A percentile compares a stretch with the other conserved stretches of the same genome.
Evolutionary conservation across 2,888 invertebrate genomes (phyloP).

Genomic region (Cerastoderma edule): DNA sequence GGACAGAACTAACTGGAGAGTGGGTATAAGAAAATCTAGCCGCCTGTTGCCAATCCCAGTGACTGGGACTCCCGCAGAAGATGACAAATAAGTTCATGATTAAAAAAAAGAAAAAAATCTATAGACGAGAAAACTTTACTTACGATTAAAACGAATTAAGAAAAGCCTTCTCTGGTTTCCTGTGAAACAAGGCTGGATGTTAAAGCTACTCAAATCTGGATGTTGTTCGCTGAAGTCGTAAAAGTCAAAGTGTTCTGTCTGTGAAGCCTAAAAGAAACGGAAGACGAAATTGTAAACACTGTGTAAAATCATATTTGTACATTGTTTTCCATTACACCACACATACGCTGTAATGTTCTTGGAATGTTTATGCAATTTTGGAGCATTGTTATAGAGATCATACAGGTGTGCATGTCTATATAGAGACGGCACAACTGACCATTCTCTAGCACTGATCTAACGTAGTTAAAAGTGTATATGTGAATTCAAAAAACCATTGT

Average conservation of each 20-base stretch:
- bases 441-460: neutral
- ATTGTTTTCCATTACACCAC: no score
- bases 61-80: no score
- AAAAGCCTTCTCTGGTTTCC: constrained; percentile 63
- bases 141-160: constrained; percentile 65
- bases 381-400: neutral
- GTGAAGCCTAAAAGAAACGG: constrained; percentile 36
- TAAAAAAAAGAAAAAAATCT: neutral
- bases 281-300: neutral
- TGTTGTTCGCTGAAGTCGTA: constrained; percentile 74
- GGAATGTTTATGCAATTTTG: neutral
- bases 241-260: constrained; percentile 62
- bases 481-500: no score
- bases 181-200: constrained; percentile 71
- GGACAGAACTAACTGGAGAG: no score
- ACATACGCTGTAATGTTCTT: no score
- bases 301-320: no score
- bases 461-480: no score
- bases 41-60: no score
- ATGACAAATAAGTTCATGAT: no score
- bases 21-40: no score
- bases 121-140: no score
- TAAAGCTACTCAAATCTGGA: constrained; percentile 67
- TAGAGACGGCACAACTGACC: neutral
- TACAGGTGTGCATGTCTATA: neutral